These are phyloP conservation scores for Adela reaumurella DNA, from an alignment of 2,888 invertebrate genomes.

Conservation along the genomic window DNA sequence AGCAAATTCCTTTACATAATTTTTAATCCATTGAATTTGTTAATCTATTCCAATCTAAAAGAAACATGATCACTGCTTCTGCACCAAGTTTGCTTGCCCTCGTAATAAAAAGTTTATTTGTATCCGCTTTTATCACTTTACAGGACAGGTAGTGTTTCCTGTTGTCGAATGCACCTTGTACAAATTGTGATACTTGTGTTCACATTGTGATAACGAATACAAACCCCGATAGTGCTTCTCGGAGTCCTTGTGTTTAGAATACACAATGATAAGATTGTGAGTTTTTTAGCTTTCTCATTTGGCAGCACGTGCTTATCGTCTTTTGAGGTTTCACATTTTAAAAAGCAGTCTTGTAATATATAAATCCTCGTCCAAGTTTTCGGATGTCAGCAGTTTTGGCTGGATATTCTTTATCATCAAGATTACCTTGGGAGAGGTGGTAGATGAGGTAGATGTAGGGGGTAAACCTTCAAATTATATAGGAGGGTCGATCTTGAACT, in stretches of 20 bases:
- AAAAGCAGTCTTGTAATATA: neutral
- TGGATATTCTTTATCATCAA: too few species aligned
- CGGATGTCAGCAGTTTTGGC: too few species aligned
- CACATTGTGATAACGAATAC: neutral
- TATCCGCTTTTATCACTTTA: neutral
- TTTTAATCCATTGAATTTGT: too few species aligned
- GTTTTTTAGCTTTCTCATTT: neutral
- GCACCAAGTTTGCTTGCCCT: too few species aligned
- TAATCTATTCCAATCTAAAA: too few species aligned
- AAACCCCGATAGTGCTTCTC: neutral
- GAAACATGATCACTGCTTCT: too few species aligned
- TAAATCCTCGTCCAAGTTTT: neutral
- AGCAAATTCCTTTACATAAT: too few species aligned
- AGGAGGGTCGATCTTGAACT: too few species aligned
- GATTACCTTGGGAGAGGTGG: too few species aligned
- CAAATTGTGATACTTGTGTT: neutral
- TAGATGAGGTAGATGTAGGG: too few species aligned
- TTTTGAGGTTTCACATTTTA: neutral
- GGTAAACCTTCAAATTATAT: too few species aligned
- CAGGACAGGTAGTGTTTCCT: neutral
- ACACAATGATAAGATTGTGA: neutral
- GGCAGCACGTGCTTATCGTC: neutral
- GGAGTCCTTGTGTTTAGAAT: neutral
- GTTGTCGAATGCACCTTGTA: neutral
- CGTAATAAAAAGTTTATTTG: too few species aligned